Base-by-base conservation (phyloP, 2,797 vertebrate species). In the Harpagifer antarcticus region DNA sequence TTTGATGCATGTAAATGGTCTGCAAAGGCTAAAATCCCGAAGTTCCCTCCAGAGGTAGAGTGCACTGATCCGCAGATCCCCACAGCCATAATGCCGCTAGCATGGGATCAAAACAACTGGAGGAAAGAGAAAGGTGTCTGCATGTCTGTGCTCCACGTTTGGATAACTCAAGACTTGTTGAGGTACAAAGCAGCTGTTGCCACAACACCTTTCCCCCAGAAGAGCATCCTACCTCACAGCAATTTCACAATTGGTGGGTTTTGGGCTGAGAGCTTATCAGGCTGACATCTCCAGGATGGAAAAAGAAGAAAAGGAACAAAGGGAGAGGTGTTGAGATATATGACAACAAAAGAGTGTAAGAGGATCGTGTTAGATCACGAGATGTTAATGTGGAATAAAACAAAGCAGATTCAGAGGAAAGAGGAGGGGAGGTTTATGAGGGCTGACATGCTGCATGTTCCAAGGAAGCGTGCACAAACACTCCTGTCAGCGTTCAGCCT, bases 381-480 rank as follows among this genome's bases (percentile, higher is more conserved):
- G 60, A 72, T 50, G 68, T 44, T 33, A 79, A 76, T 16, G 31
- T 54, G n/a, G 54, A 42, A 61, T 3, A 5, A 14, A 47, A 63
- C 19, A 17, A 50, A 48, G 33, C 4, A 49, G 71, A 68, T 59
- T 37, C 17, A 9, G 31, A 23, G 48, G 53, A 31, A 20, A 9
- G 64, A 69, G 52, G 61, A 1, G 54, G 70, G 59, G 66, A 69
- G 71, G 15, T 69, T 48, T 54, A 72, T 47, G 66, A 82, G 83
- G 17, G 81, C 68, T 55, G 76, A 88, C 79, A 61, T 55, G 82
- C 68, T 72, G 77, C n/a, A 56, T 60, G 75, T 53, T 50, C 54
- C 78, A 64, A 76, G 81, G 78, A 84, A 73, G 76, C 59, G 11
- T 79, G 68, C 66, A 65, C 63, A 79, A 70, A 72, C 82, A 59